Conservation (phyloP, 2,888 invertebrate genomes). For the Chrysodeixis includens region DNA sequence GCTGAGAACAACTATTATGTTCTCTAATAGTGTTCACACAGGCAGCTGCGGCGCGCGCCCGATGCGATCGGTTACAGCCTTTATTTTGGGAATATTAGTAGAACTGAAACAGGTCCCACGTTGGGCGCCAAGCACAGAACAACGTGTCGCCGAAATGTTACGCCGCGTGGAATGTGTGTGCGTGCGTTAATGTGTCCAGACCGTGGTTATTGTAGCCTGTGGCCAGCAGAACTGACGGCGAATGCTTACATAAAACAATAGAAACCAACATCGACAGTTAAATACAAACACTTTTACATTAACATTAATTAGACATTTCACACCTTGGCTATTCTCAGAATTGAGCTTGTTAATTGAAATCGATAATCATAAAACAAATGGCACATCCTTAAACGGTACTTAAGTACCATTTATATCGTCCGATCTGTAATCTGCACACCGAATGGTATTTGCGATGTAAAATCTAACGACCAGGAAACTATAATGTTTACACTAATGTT, state of each 20-base stretch:
- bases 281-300: too few relatives aligned
- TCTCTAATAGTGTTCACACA: slow-evolving; percentile 41
- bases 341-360: neutral
- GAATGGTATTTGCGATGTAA: neutral
- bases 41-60: slow-evolving; percentile 35
- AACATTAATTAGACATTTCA: neutral
- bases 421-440: neutral
- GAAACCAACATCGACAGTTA: neutral
- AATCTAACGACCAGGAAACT: neutral
- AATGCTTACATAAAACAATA: neutral
- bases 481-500: neutral
- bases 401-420: neutral
- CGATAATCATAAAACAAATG: neutral
- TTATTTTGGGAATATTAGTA: slow-evolving; percentile 46
- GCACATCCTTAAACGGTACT: neutral
- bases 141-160: slow-evolving; percentile 40
- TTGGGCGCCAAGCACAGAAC: slow-evolving; percentile 44
- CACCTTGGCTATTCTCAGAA: neutral
- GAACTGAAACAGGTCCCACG: slow-evolving; percentile 38
- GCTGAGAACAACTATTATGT: slow-evolving; percentile 45
- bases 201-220: slow-evolving; percentile 12
- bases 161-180: slow-evolving; percentile 14
- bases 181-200: slow-evolving; percentile 13
- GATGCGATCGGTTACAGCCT: slow-evolving; percentile 34
- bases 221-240: slow-evolving; percentile 23